A percentile compares a stretch with the other conserved stretches of the same genome.
phyloP scores from a whole-genome alignment of 2,113 vertebrate genomes.

The Embiotoca jacksoni region DNA sequence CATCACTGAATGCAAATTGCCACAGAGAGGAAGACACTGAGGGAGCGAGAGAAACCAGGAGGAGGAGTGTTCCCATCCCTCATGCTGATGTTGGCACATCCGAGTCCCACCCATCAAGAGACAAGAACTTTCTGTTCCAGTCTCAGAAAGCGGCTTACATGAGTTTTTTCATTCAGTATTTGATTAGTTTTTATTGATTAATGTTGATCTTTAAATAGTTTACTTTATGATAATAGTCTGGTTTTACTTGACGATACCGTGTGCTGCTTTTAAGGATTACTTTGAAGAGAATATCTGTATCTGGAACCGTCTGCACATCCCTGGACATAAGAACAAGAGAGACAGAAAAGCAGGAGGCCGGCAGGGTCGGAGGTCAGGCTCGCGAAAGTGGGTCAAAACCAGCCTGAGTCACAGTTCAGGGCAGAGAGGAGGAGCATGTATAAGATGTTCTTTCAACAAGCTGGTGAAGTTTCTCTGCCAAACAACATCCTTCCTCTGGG shows the following conservation, averaged over 20 bases:
- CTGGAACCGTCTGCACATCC: background rate
- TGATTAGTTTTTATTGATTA: background rate
- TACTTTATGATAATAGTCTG: no score
- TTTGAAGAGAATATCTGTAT: background rate
- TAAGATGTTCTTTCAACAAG: conserved; percentile 40
- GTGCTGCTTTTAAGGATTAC: background rate
- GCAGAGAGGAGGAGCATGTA: background rate
- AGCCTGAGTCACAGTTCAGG: no score
- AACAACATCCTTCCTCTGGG: conserved; percentile 39
- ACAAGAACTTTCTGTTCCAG: background rate
- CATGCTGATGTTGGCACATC: conserved; percentile 27
- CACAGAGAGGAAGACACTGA: conserved; percentile 15
- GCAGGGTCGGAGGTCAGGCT: conserved; percentile 4
- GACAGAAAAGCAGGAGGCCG: background rate
- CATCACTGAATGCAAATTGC: conserved; percentile 71
- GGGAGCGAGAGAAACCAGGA: background rate
- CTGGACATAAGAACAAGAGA: conserved; percentile 4
- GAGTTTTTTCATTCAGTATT: background rate
- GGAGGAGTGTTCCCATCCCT: conserved; percentile 10
- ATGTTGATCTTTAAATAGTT: background rate
- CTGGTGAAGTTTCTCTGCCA: conserved; percentile 26
- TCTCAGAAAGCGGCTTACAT: background rate
- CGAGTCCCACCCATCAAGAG: background rate
- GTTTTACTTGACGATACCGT: background rate
- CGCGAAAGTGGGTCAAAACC: background rate